Evolutionary conservation across 2,797 vertebrate genomes (phyloP), one percentile per base, ranked within the genome.

Genomic region (Platalea minor): DNA sequence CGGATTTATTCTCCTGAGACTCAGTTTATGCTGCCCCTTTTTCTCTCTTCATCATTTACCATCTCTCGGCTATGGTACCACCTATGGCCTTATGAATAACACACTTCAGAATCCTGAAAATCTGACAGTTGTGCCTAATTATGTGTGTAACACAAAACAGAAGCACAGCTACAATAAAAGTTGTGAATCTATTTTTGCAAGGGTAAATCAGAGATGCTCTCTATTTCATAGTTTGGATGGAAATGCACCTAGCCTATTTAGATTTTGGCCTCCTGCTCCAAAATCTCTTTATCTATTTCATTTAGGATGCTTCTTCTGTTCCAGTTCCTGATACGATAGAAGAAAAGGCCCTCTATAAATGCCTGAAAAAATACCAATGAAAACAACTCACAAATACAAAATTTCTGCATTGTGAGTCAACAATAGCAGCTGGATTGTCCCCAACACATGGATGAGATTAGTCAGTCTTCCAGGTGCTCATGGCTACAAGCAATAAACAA

Each of bases 381-480:
- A 89, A 83, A 43, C 23, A 85, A 21, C 31, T 39, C n/a, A 41
- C 17, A 67, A 78, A 72, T 13, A 76, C 13, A 50, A 59, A 8
- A 54, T 79, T 78, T 61, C 67, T 61, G 28, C 53, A 67, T 64
- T 89, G 25, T 64, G 50, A 84, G 26, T 25, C 69, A 77, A 94
- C 64, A 77, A 84, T 31, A 70, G 68, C 68, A 87, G 65, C 64
- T 95, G 89, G 74, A 88, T 70, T 92, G 60, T 73, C 35, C 85
- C 31, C 68, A 91, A 12, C 41, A 89, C 63, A 82, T 28, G 79
- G 88, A 57, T 63, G 51, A 57, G 68, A 96, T 96, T 96, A 96
- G 57, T 86, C 89, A 92, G 35, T 73, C 67, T 88, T 78, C 89
- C 67, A 92, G 90, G 90, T 94, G 84, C 67, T 94, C 45, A 37